Evolutionary conservation across 2,888 invertebrate species (phyloP), one percentile per base, ranked within the genome.

Genomic region (Lycaena phlaeas): DNA sequence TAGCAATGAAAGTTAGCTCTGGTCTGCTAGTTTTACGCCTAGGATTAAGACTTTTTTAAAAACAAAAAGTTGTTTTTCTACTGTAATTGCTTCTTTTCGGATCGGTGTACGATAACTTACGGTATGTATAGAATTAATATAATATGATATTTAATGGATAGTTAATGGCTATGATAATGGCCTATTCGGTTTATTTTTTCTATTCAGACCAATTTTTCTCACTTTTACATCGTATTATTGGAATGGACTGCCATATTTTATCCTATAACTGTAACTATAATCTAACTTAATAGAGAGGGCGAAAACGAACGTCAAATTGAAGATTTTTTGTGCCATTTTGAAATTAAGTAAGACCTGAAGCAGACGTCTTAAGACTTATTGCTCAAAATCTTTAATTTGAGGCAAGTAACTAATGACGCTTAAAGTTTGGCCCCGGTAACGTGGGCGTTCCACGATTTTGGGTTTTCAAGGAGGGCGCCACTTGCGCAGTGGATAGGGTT

Each of bases 181-280:
- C 72, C 61, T 57, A 49, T 64, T 67, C 57, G 49, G 55, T 65
- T 71, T 61, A 51, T 52, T 41, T 59, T 64, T 69, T 71, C 59
- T 64, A 68, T 72, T 76, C 72, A 71, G 82, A 82, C 81, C 81
- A 81, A 81, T 77, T 78, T 76, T 74, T 73, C 71, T 72, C 75
- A 74, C 66, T 74, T 76, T 73, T 75, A 77, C 74, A 73, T 69
- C 56, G 58, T 70, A 63, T 63, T 63, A 63, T 71, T 68, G 64
- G 64, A 72, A 72, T 68, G 74, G 72, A 82, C 82, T 82, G 81
- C 81, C 81, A 81, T 77, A 69, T 71, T 69, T 71, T 70, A 68
- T 65, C 61, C 67, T 65, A 52, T 68, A 64, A 64, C 68, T 71
- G 54, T 68, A 63, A 51, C 48, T 50, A 47, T 51, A 41, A 45